Evolutionary conservation across 2,888 invertebrate species (phyloP), one percentile per base, ranked within the genome.

Genomic region (Aleiodes testaceus): DNA sequence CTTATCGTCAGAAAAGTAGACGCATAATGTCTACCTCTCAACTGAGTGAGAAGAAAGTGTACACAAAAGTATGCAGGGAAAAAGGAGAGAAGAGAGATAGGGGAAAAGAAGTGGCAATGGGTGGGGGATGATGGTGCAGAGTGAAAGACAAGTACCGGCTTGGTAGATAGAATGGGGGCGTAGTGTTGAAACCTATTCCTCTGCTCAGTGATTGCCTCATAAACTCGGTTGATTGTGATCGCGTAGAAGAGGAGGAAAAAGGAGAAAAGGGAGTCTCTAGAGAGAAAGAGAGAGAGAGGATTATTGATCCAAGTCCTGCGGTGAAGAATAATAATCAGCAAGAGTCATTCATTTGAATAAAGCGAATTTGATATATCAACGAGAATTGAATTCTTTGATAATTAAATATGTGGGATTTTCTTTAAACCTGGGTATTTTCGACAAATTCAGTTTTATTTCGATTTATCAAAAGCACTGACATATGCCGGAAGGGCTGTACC

Each of bases 151-250:
- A 49, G 49, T 49, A 16, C 30, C 55, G 30, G 22, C 7, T 18
- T 7, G 30, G 61, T 59, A 67, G 72, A 47, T 53, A 44, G 63
- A 67, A 53, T 70, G 65, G 68, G 59, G 47, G 66, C 73, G 72
- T 49, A 49, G 72, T 71, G 77, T 69, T 74, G 79, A 79, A 79
- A 77, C 74, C 73, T 78, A 74, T 73, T 74, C 70, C 70, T 68
- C 53, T 30, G 49, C 61, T 72, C 73, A 68, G 80, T 79, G 79
- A 81, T 80, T 80, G 78, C 79, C 77, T 78, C 79, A 75, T 80
- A 80, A 80, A 81, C 77, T 69, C 75, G 73, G 75, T 74, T 76
- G 80, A 81, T 80, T 79, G 78, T 75, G 78, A 80, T 80, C 80
- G 77, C 76, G 71, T 50, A 71, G 36, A 36, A 36, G 36, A 36